A percentile compares a stretch with the other conserved stretches of the same genome.
phyloP scores from a whole-genome alignment of 2,888 invertebrate genomes.

The Tetragonula carbonaria region DNA sequence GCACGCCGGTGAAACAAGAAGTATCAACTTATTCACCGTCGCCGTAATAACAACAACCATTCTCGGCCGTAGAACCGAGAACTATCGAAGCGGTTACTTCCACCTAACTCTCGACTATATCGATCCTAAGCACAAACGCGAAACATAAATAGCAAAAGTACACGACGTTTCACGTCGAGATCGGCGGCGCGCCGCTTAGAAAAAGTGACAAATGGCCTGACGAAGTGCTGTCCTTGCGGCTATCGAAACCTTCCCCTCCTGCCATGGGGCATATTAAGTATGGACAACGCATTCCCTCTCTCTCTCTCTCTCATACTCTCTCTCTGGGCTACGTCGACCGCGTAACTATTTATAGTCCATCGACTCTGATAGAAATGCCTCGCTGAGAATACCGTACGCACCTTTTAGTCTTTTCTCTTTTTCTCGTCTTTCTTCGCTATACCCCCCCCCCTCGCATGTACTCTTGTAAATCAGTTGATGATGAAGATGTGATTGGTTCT shows the following conservation, averaged over 20 bases:
- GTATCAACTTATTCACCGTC: slow-evolving; percentile 25
- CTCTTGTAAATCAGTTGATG: too few relatives aligned
- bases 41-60: slow-evolving; percentile 26
- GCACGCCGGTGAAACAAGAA: slow-evolving; percentile 31
- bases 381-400: slow-evolving; percentile 13
- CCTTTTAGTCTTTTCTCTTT: background rate
- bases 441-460: background rate
- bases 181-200: slow-evolving; percentile 46
- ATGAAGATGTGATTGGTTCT: too few relatives aligned
- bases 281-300: slow-evolving; percentile 46
- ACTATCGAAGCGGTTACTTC: slow-evolving; percentile 47
- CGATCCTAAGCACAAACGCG: slow-evolving; percentile 37
- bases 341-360: slow-evolving; percentile 54
- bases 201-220: slow-evolving; percentile 62
- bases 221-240: slow-evolving; percentile 59
- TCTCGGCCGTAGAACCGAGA: slow-evolving; percentile 28
- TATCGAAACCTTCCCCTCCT: slow-evolving; percentile 50
- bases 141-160: slow-evolving; percentile 51
- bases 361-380: slow-evolving; percentile 44
- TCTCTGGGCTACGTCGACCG: slow-evolving; percentile 26
- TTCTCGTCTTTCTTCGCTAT: background rate
- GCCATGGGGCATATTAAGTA: slow-evolving; percentile 56
- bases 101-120: slow-evolving; percentile 29
- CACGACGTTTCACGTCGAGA: slow-evolving; percentile 54
- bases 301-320: slow-evolving; percentile 24